Base-by-base conservation (phyloP, 2,888 invertebrate species). In the Orthosia gothica region DNA sequence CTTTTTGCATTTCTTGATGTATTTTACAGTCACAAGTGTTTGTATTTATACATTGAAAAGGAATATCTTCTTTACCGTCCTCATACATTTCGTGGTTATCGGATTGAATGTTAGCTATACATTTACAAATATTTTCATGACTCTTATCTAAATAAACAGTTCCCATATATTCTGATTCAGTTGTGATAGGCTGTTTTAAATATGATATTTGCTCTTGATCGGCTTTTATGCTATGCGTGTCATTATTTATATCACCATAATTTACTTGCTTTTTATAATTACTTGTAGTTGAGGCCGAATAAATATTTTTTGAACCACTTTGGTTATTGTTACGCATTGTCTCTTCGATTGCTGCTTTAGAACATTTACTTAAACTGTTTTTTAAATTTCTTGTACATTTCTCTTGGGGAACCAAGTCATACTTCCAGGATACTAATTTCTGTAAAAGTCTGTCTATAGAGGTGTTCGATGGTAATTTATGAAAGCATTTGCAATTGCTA, bases 371-470 rank as follows among this genome's bases (percentile, higher is more conserved):
- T 63, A 70, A 58, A 65, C 72, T 74, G 70, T 74, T 80, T 69
- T 68, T 74, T 54, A 66, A 61, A 50, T 66, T 63, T 47, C 79
- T 83, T 5, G 71, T 61, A 54, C 54, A 62, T 57, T 74, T 67
- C 11, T 83, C 83, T 68, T 70, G 63, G 54, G 81, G 70, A 50
- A 74, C 67, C 67, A 91, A 81, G 72, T 92, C 89, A 82, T 72
- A 83, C 82, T 92, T 92, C 92, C 91, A 92, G 77, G 92, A 90
- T 2, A 84, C 74, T 78, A 95, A 91, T 18, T 88, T 92, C 69
- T 92, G 88, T 63, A 96, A 87, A 68, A 96, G 88, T 75, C 91
- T 91, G 81, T 96, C 93, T 76, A 96, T 91, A 5, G 96, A 96
- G 55, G 92, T 91, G 72, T 90, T 93, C 62, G 96, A 96, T 52